These are phyloP conservation scores for Spea multiplicata DNA, from an alignment of 2,113 vertebrate species.

Conservation along the genomic window DNA sequence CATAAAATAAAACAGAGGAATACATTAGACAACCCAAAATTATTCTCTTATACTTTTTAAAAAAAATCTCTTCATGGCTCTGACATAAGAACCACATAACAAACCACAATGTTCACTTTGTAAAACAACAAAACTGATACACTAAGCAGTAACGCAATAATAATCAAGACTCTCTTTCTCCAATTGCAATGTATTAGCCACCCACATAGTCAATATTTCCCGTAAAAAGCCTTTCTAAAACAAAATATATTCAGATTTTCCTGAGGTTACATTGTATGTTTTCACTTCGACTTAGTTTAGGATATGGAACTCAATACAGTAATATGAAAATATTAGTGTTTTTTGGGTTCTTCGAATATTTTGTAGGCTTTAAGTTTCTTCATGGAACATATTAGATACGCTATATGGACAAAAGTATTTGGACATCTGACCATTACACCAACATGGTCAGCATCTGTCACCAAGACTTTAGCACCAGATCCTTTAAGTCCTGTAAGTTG, in stretches of 20 bases:
- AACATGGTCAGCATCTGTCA: too few species aligned
- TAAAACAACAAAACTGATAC: constrained; percentile 23
- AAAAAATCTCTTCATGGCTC: constrained; percentile 33
- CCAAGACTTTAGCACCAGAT: too few species aligned
- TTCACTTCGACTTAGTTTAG: constrained; percentile 6
- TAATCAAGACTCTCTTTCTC: constrained; percentile 37
- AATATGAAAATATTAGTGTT: neutral
- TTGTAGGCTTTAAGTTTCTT: too few species aligned
- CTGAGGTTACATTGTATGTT: constrained; percentile 24
- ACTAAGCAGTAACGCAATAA: constrained; percentile 25
- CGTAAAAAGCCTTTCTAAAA: constrained; percentile 35
- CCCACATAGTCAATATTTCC: constrained; percentile 38
- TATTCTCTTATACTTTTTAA: constrained; percentile 20
- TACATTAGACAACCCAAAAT: constrained; percentile 36
- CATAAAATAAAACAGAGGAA: constrained; percentile 45
- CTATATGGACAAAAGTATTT: too few species aligned
- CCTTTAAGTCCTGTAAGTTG: too few species aligned
- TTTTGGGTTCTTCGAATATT: neutral
- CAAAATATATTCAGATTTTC: constrained; percentile 26
- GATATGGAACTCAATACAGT: neutral
- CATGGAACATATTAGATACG: too few species aligned
- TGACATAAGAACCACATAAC: constrained; percentile 41
- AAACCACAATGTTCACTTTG: constrained; percentile 28
- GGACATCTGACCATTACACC: too few species aligned
- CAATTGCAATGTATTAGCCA: constrained; percentile 41